A percentile compares a stretch with the other conserved stretches of the same genome.
Evolutionary conservation across 2,797 vertebrate species (phyloP).

Genomic region (Chiropotes sagulatus): DNA sequence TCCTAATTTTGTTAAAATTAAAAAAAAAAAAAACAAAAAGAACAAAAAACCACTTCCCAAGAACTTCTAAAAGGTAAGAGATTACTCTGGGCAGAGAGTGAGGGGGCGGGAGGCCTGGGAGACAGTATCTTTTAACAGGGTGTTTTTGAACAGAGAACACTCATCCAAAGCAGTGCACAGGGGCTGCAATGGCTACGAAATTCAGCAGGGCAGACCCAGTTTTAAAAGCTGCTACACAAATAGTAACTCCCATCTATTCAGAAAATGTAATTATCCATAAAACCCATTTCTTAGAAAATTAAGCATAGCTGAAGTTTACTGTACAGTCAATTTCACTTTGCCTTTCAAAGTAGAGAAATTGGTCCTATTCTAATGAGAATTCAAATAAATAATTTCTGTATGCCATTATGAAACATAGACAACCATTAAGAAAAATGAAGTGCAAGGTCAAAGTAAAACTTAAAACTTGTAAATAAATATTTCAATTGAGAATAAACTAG

Average conservation of each 20-base stretch:
- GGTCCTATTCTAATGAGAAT: background rate
- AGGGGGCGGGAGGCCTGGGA: too few species aligned
- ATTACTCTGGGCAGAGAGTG: background rate
- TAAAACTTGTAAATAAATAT: background rate
- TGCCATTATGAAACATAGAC: background rate
- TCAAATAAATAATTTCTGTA: background rate
- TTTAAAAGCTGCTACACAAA: slow-evolving; percentile 13
- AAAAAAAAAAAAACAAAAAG: background rate
- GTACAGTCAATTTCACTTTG: background rate
- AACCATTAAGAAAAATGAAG: slow-evolving; percentile 20
- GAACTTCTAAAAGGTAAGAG: background rate
- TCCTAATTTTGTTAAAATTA: background rate
- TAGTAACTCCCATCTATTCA: background rate
- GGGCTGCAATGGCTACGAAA: background rate
- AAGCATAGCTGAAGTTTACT: background rate
- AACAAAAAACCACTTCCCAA: background rate
- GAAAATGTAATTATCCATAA: background rate
- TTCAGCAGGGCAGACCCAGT: background rate
- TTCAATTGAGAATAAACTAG: background rate
- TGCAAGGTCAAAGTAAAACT: background rate
- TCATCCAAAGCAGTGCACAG: background rate
- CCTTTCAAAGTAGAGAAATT: slow-evolving; percentile 3
- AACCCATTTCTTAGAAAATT: background rate
- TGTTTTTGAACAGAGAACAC: background rate
- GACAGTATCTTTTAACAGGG: background rate